Evolutionary conservation across 2,888 invertebrate genomes (phyloP), one percentile per base, ranked within the genome.

Genomic region (Clepsis dumicolana): DNA sequence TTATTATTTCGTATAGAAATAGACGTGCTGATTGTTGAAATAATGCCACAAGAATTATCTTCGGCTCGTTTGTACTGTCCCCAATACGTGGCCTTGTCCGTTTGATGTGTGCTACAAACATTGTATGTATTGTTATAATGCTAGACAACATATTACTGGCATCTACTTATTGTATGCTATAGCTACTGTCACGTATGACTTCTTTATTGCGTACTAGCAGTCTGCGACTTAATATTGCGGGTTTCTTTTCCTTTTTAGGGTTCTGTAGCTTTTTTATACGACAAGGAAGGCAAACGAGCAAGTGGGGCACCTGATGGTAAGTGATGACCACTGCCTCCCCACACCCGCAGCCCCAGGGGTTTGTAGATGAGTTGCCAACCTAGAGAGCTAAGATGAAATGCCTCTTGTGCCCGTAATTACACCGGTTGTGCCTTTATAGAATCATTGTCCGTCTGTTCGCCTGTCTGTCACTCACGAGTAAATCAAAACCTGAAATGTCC

Each of bases 21-120:
- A 56, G 56, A 21, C 21, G 18, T 32, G 56, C 14, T 56, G 56
- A 56, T 56, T 21, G 32, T 21, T 35, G 56, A 21, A 57, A 35
- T 21, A 27, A 57, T 12, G 48, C 24, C 25, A 29, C 35, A n/a
- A 32, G 52, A 65, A 41, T 59, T 24, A 52, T n/a, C n/a, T 64
- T 21, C 35, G 21, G 21, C 35, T 32, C 24, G 25, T 14, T n/a
- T 38, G 52, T 8, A 41, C 27, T 24, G 64, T 16, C 52, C 27
- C 52, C 41, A 38, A 38, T 65, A n/a, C 21, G 12, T n/a, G 38
- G 27, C 44, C 54, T 66, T 44, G 53, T 21, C 21, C 32, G 44
- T 65, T 65, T 53, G 60, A 53, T 60, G 65, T 60, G n/a, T 48
- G 32, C 16, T 48, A 52, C 32, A 5, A 52, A 29, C 14, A 64